Base-by-base conservation (phyloP, 2,888 invertebrate species). In the Ypsolopha scabrella region DNA sequence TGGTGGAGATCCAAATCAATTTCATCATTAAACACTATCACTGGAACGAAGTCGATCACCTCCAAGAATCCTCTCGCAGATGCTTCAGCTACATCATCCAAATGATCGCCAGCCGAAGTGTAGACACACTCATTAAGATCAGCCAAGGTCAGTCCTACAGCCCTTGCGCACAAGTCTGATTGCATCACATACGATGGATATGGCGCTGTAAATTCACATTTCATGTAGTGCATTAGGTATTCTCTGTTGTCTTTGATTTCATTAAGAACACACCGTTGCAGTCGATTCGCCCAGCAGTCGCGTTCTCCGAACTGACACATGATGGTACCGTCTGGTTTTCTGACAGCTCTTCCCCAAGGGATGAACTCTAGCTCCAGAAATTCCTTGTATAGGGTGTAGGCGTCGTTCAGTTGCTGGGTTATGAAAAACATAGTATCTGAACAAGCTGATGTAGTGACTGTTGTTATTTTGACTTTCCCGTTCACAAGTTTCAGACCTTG, bases 281-380 rank as follows among this genome's bases (percentile, higher is more conserved):
- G 55, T 8, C 79, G 71, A 50, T 87, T 87, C 0, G 82, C 81
- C 68, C 70, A 80, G 57, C 86, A 86, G 53, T 85, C 85, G 41
- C 59, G 58, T 0, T 6, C 52, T 2, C 67, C 67, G 34, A 78
- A 80, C 50, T 77, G 75, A 51, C 87, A 87, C 1, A 51, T 55
- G 9, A 78, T 54, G 1, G 52, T 56, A 4, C 70, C 76, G 35
- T 76, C 58, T 0, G 50, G 52, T 8, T 63, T 58, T 43, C 72
- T 61, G 0, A 14, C 13, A 0, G 80, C 75, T 52, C 77, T 75
- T 11, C 86, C 87, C 87, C 86, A 87, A 1, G 82, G 77, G 1
- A 86, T 65, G 48, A 80, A 83, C 55, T 82, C 75, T 0, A 86
- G 52, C 7, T 82, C 74, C 52, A 86, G 54, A 48, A 65, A 77